Conservation (phyloP, 2,113 vertebrate species). For the Leucosticte australis region DNA sequence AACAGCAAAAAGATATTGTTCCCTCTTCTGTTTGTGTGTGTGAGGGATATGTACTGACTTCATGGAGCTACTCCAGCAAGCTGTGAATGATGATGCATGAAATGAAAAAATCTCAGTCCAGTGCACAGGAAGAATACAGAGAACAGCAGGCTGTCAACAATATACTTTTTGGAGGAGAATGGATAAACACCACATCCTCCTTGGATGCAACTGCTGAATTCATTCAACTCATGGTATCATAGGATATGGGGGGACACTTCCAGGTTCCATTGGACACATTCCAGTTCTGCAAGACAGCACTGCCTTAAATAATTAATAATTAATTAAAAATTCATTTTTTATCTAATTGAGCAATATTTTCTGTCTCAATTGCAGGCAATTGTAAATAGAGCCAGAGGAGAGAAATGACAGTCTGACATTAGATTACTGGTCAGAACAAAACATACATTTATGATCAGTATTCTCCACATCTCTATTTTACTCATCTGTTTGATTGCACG, state of each 20-base stretch:
- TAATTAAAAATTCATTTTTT: background rate
- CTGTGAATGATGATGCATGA: slow-evolving; percentile 59
- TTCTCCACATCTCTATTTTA: background rate
- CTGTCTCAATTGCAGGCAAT: background rate
- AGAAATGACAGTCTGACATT: background rate
- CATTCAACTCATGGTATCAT: background rate
- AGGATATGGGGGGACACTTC: background rate
- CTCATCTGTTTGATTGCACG: background rate
- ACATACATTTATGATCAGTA: background rate
- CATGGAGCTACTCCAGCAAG: slow-evolving; percentile 46
- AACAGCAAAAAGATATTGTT: background rate
- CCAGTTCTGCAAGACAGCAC: background rate
- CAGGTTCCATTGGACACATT: background rate
- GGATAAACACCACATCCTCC: background rate
- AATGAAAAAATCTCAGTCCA: slow-evolving; percentile 55
- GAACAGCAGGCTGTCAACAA: background rate
- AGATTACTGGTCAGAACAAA: background rate
- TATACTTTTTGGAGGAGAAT: background rate
- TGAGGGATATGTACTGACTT: slow-evolving; percentile 39
- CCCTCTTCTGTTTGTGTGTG: background rate
- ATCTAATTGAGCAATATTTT: background rate
- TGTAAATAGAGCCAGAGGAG: background rate
- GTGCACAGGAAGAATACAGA: slow-evolving; percentile 31
- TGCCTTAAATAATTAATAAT: background rate
- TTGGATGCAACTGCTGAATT: background rate